Evolutionary conservation across 2,888 invertebrate species (phyloP), one percentile per base, ranked within the genome.

Genomic region (Dyspetes luteomarginatus): DNA sequence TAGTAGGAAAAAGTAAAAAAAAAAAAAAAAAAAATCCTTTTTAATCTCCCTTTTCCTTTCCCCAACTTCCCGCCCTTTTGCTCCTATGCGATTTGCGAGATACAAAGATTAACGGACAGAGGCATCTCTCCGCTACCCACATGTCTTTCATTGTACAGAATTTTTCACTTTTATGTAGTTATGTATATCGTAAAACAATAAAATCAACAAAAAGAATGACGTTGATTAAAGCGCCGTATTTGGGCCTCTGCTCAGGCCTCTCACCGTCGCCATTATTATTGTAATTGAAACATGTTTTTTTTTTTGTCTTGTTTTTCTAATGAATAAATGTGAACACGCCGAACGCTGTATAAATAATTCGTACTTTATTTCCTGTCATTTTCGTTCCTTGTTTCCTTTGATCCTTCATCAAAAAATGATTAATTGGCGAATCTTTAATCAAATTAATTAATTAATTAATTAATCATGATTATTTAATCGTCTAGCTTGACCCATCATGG

Each of bases 71-170:
- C n/a, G 7, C 36, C 56, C 26, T 67, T 52, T 67, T 64, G 48
- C 67, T 58, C 43, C 69, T 43, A 74, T 65, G 81, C 81, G 81
- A 78, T 78, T 81, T 81, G 77, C 62, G 73, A 73, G 78, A 74
- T 81, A 69, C 81, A 78, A 78, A 81, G 81, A 81, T 81, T 28
- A 60, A 81, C 69, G 91, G 90, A 90, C 89, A 90, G 90, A 88
- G 89, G 88, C 92, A 91, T 92, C 92, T 92, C 91, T 90, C 88
- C 89, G 91, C 92, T 92, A 91, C 91, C 92, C 91, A 89, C 89
- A 90, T 90, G 92, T 92, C 92, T 92, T 92, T 92, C 92, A 92
- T 90, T 92, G 92, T 92, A 91, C 91, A 92, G 91, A 91, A 91
- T 92, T 91, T 92, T 91, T 91, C 90, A 91, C 91, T 92, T 91